phyloP scores from a whole-genome alignment of 2,888 invertebrate species.

The Polymixis lichenea region DNA sequence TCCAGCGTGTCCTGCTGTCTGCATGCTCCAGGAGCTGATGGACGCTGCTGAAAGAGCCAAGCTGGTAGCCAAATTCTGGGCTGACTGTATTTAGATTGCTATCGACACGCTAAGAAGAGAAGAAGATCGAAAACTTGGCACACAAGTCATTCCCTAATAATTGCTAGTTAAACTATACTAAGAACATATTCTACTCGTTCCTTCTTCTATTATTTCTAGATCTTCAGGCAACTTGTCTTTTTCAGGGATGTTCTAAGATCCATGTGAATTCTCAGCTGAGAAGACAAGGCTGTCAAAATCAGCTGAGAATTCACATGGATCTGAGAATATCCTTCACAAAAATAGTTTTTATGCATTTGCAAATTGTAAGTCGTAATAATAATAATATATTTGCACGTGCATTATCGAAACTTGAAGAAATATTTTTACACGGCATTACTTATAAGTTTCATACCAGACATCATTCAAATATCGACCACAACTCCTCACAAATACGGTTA shows the following conservation, averaged over 20 bases:
- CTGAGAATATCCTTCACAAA: background rate
- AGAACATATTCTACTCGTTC: no score
- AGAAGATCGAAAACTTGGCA: background rate
- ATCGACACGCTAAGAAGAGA: no score
- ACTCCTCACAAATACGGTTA: background rate
- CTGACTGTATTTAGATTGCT: no score
- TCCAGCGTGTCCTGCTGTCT: no score
- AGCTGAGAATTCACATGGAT: background rate
- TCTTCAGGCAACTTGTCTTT: no score
- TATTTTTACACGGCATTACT: slow-evolving; percentile 45
- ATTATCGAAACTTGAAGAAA: slow-evolving; percentile 52
- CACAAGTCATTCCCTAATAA: no score
- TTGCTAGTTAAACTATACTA: no score
- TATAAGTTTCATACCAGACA: background rate
- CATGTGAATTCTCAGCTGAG: background rate
- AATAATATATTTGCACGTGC: slow-evolving; percentile 60
- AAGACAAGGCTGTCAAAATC: background rate
- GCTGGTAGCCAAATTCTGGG: no score
- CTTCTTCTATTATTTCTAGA: background rate
- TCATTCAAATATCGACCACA: slow-evolving; percentile 17
- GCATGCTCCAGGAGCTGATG: no score
- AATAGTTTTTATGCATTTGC: background rate
- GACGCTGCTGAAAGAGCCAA: no score
- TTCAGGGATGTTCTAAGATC: background rate
- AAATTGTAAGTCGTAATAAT: slow-evolving; percentile 28